Percentiles rank a stretch among this genome's conserved stretches.
phyloP scores from a whole-genome alignment of 2,888 invertebrate genomes.

The Dolomedes plantarius region DNA sequence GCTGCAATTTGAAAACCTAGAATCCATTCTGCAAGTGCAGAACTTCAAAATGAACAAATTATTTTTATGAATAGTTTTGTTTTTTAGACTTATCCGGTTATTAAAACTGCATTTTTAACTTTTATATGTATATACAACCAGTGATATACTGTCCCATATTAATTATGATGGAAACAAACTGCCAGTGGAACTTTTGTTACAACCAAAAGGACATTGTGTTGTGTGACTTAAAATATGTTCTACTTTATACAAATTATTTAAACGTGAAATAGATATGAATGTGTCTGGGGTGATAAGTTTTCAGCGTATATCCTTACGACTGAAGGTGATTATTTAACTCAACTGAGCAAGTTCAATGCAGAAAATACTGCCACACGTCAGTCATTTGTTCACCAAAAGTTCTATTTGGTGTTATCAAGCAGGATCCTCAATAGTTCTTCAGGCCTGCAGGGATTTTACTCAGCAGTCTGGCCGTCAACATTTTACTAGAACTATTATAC shows the following conservation, averaged over 20 bases:
- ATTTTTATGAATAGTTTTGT: neutral
- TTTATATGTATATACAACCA: slow-evolving; percentile 1
- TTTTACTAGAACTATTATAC: too few relatives aligned
- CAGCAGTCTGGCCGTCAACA: too few relatives aligned
- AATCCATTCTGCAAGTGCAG: neutral
- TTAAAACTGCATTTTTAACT: neutral
- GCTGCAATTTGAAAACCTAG: neutral
- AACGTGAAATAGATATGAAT: neutral
- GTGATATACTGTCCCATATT: neutral
- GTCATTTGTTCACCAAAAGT: too few relatives aligned
- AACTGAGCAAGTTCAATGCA: too few relatives aligned
- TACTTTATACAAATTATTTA: neutral
- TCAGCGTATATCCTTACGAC: too few relatives aligned
- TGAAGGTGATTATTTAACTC: too few relatives aligned
- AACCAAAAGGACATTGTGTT: neutral
- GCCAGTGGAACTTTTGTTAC: neutral
- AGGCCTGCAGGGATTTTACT: too few relatives aligned
- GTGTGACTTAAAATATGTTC: neutral
- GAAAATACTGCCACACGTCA: too few relatives aligned
- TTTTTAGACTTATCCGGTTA: neutral
- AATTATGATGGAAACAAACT: neutral
- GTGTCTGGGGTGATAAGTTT: too few relatives aligned
- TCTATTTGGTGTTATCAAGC: too few relatives aligned
- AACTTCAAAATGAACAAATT: neutral
- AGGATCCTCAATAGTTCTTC: too few relatives aligned